Conservation (phyloP, 2,888 invertebrate species). For the Apamea sordens region DNA sequence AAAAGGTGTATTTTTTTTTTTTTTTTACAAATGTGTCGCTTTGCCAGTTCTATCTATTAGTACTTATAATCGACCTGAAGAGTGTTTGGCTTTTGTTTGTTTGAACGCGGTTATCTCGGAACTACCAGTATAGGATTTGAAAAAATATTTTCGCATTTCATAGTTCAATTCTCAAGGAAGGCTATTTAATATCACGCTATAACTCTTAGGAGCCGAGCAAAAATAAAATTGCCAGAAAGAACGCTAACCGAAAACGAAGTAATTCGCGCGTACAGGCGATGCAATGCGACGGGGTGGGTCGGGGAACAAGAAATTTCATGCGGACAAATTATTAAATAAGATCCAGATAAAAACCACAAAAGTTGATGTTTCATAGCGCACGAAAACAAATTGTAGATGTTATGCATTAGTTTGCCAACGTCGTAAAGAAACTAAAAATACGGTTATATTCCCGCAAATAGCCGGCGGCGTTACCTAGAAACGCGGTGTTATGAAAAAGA, state of each 20-base stretch:
- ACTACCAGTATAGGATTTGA: neutral
- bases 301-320: too few relatives aligned
- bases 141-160: neutral
- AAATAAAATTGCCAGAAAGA: too few relatives aligned
- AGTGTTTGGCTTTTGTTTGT: neutral
- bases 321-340: too few relatives aligned
- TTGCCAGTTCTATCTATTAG: neutral
- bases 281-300: neutral
- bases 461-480: conserved; percentile 14
- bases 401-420: conserved; percentile 19
- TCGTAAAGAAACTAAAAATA: conserved; percentile 41
- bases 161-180: neutral
- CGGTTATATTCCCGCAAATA: conserved; percentile 19
- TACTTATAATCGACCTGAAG: too few relatives aligned
- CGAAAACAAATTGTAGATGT: neutral
- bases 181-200: too few relatives aligned
- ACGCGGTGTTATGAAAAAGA: conserved; percentile 13
- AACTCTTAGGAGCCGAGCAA: too few relatives aligned
- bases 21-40: neutral
- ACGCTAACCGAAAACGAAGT: too few relatives aligned
- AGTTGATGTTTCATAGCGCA: neutral
- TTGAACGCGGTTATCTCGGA: neutral
- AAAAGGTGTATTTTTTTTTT: neutral
- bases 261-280: neutral
- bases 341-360: neutral